Evolutionary conservation across 2,113 vertebrate species (phyloP).

Genomic region (Trogon surrucura): DNA sequence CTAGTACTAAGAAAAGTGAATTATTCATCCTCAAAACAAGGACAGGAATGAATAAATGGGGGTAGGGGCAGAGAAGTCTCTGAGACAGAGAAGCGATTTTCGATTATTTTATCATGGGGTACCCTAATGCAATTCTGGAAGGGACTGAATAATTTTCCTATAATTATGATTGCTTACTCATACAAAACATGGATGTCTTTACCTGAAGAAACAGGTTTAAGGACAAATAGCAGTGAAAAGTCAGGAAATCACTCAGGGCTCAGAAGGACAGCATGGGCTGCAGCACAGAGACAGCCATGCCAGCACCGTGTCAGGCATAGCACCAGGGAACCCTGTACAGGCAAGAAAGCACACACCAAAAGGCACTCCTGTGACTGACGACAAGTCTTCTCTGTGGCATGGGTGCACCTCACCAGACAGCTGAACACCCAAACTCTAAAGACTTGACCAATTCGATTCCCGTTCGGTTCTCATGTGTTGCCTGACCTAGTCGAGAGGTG

Average conservation of each 20-base stretch:
- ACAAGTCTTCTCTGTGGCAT: fast-evolving
- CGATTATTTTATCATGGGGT: background rate
- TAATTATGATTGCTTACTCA: background rate
- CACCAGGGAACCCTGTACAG: background rate
- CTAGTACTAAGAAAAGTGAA: background rate
- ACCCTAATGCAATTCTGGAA: background rate
- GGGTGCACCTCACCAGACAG: background rate
- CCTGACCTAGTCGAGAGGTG: too few species aligned
- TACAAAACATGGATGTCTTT: background rate
- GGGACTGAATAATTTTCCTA: background rate
- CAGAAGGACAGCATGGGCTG: background rate
- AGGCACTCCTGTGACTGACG: background rate
- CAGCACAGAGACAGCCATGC: background rate
- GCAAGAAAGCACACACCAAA: background rate
- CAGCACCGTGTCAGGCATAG: fast-evolving
- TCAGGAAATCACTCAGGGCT: background rate
- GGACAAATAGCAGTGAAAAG: background rate
- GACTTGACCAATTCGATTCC: background rate
- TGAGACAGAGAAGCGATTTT: background rate
- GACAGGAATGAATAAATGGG: background rate
- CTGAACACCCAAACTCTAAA: background rate
- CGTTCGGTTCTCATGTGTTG: too few species aligned
- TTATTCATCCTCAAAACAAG: background rate
- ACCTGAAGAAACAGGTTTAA: background rate
- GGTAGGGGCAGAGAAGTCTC: background rate